Conservation (phyloP, 2,888 invertebrate species). For the Ophion obscuratus region DNA sequence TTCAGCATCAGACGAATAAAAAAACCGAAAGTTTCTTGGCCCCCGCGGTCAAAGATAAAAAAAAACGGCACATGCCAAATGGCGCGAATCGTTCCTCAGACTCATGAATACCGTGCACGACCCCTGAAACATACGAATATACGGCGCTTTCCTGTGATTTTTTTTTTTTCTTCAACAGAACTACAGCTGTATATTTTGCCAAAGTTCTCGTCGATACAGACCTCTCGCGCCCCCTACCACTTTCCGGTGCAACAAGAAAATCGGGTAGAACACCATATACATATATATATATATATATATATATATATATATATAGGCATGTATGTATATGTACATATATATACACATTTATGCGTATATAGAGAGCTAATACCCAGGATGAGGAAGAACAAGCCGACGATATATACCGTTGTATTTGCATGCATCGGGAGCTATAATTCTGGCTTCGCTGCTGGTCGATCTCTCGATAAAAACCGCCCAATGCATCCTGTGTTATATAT, state of each 20-base stretch:
- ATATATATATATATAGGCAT: too few species aligned
- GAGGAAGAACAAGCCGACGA: constrained; percentile 61
- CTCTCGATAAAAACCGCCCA: constrained; percentile 65
- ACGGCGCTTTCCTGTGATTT: not conserved
- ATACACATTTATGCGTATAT: too few species aligned
- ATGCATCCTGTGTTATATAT: constrained; percentile 59
- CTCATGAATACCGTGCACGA: constrained; percentile 61
- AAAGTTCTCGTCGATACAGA: constrained; percentile 60
- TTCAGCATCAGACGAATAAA: constrained; percentile 18
- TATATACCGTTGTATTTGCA: constrained; percentile 66
- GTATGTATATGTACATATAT: not conserved
- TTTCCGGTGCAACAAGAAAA: constrained; percentile 59
- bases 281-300: too few species aligned
- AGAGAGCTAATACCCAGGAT: constrained; percentile 24
- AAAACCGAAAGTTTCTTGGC: constrained; percentile 48
- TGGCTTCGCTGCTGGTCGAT: constrained; percentile 61
- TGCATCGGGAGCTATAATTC: constrained; percentile 66
- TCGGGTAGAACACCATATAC: constrained; percentile 26
- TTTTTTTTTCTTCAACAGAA: constrained; percentile 22
- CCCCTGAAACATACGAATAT: constrained; percentile 26
- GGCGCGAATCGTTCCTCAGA: constrained; percentile 63
- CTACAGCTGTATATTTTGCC: constrained; percentile 52
- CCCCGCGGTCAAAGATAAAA: constrained; percentile 31
- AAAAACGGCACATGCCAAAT: constrained; percentile 56
- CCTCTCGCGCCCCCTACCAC: constrained; percentile 19